These are phyloP conservation scores for Melanerpes aurifrons DNA, from an alignment of 2,113 vertebrate species.

Conservation along the genomic window DNA sequence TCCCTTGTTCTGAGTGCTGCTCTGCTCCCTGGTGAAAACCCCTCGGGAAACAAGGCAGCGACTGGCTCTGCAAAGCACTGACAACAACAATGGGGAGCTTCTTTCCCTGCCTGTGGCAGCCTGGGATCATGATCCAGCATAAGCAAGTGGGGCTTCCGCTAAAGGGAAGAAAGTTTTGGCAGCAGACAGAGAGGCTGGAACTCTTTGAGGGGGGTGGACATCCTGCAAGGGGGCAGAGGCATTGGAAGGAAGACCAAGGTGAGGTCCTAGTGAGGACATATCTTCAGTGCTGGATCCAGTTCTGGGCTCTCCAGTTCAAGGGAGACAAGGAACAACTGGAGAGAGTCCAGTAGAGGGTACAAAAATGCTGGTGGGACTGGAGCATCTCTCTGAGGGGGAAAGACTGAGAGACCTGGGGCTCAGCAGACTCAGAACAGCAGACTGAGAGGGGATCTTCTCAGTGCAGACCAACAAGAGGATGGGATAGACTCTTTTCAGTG, in stretches of 20 bases:
- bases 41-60: background rate
- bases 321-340: background rate
- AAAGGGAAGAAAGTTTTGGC: background rate
- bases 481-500: no score
- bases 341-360: background rate
- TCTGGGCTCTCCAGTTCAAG: background rate
- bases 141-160: accelerated
- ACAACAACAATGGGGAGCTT: background rate
- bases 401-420: no score
- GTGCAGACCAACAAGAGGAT: no score
- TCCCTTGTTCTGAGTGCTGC: background rate
- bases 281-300: background rate
- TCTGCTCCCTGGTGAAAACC: background rate
- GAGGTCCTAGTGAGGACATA: background rate
- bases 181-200: background rate
- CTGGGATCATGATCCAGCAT: background rate
- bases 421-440: no score
- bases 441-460: no score
- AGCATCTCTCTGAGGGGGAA: no score
- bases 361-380: background rate
- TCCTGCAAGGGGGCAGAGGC: background rate
- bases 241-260: background rate
- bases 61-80: constrained; percentile 50
- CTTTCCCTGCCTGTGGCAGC: background rate
- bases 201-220: background rate